phyloP scores from a whole-genome alignment of 2,797 vertebrate species.

The Pangasius macronema region DNA sequence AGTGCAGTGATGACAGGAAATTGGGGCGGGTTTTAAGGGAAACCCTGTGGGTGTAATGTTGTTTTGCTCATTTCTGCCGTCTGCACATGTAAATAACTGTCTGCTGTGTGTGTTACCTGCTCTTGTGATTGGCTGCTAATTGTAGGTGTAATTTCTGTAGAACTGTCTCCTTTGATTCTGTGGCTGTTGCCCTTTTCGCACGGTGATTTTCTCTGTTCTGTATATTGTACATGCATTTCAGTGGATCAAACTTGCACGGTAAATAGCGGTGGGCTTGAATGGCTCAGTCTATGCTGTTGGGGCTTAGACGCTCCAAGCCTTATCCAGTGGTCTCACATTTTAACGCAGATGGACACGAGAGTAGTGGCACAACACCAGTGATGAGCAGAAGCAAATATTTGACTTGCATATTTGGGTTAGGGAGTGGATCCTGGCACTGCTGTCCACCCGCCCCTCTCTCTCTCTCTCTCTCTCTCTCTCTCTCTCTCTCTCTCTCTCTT shows the following conservation, averaged over 20 bases:
- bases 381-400: constrained; percentile 8
- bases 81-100: constrained; percentile 13
- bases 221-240: not conserved
- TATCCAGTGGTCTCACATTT: not conserved
- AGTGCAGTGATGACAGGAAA: not conserved
- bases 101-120: not conserved
- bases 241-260: not conserved
- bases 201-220: not conserved
- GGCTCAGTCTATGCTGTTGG: not conserved
- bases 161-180: not conserved
- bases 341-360: not conserved
- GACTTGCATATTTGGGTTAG: constrained; percentile 16
- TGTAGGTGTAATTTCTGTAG: not conserved
- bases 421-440: constrained; percentile 1
- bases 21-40: not conserved
- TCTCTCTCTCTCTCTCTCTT: not conserved
- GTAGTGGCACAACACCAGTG: not conserved
- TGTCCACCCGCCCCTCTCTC: constrained; percentile 4
- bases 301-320: not conserved
- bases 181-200: not conserved
- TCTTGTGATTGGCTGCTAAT: not conserved
- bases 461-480: not conserved
- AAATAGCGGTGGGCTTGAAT: not conserved
- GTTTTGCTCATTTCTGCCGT: not conserved
- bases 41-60: not conserved